Evolutionary conservation across 2,797 vertebrate genomes (phyloP), one percentile per base, ranked within the genome.

Genomic region (Gadopsis bispinosus): DNA sequence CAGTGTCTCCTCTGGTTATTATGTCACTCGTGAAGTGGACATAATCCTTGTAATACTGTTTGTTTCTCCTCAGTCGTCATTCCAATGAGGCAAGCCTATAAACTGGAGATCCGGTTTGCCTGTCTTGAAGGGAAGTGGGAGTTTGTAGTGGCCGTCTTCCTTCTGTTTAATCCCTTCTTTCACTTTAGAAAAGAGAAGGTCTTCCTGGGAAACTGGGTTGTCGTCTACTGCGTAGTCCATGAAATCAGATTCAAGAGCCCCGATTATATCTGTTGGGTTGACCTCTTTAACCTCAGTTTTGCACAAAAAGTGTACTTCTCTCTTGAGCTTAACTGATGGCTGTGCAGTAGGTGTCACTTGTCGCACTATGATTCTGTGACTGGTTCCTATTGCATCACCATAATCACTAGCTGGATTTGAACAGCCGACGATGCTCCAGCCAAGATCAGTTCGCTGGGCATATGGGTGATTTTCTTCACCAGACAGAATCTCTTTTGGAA

Each of bases 221-320:
- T 79, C 33, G 6, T 88, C 84, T 62, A 66, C 4, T 16, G 6
- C 11, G 3, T 78, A 67, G 3, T 90, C 77, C 4, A 31, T 56
- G 14, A 86, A 86, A 26, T 85, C 61, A 0, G 55, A 56, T 69
- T 90, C 58, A 0, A 89, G 65, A 1, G 48, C 60, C 16, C 70
- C 86, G 9, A 89, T 75, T 62, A 82, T 54, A 0, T 85, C 55
- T 45, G n/a, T 45, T 56, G 75, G 55, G 17, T 5, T 76, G 7
- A 86, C 60, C 5, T 87, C 84, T 16, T 85, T 81, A 0, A 81
- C 67, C 9, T 73, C 37, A 37, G 55, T 87, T 75, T 3, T 73
- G 26, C 48, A 86, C 0, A 76, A 62, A 14, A 76, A 81, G 14
- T 82, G 76, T 2, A 85, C 80, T 53, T 77, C 51, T 17, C 4